Percentiles rank a stretch among this genome's conserved stretches.
phyloP scores from a whole-genome alignment of 2,888 invertebrate genomes.

The Phortica magna region DNA sequence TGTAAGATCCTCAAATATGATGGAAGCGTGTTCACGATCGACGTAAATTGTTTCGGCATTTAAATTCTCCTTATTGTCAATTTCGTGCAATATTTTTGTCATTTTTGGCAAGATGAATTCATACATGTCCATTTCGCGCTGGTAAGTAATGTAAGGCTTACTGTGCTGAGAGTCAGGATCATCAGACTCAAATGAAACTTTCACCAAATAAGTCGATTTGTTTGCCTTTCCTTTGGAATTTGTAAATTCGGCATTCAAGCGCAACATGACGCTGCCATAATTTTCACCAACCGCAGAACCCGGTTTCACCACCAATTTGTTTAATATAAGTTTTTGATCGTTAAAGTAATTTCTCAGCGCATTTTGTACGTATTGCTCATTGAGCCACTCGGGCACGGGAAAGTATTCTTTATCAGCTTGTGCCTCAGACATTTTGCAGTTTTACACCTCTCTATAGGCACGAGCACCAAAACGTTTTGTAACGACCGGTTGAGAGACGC shows the following conservation, averaged over 20 bases:
- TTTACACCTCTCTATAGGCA: background rate
- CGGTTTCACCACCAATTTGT: constrained; percentile 47
- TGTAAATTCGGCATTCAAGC: constrained; percentile 52
- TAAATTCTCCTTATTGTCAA: constrained; percentile 52
- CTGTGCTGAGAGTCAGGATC: constrained; percentile 49
- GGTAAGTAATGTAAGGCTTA: constrained; percentile 52
- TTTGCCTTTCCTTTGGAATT: constrained; percentile 19
- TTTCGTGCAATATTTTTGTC: constrained; percentile 51
- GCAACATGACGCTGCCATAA: constrained; percentile 57
- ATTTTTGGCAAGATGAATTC: constrained; percentile 66
- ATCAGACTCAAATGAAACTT: constrained; percentile 48
- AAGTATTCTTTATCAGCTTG: background rate
- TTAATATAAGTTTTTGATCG: constrained; percentile 47
- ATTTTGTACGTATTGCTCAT: constrained; percentile 53
- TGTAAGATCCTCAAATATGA: constrained; percentile 69
- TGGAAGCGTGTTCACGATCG: constrained; percentile 55
- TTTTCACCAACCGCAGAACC: constrained; percentile 62
- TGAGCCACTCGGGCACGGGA: constrained; percentile 56
- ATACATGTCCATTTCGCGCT: constrained; percentile 69
- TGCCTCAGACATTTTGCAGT: background rate
- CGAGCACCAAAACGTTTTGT: background rate
- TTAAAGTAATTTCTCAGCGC: constrained; percentile 43
- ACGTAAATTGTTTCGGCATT: constrained; percentile 64
- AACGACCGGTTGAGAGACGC: background rate
- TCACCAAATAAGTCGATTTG: constrained; percentile 51